Base-by-base conservation (phyloP, 2,888 invertebrate species). In the Drosophila austrosaltans region DNA sequence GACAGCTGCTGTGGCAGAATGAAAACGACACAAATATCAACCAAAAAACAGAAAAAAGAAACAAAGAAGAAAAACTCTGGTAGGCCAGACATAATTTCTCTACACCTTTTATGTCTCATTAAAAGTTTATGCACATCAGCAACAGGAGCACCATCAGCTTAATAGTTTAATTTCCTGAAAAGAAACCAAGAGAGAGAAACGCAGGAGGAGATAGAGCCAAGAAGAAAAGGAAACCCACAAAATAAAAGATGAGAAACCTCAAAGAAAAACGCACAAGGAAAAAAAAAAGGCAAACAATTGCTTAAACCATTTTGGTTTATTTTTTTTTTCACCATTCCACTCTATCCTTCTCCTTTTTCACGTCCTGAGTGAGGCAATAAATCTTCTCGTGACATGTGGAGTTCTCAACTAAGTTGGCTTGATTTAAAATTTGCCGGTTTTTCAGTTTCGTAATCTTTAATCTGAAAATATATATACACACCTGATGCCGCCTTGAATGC, bases 141-240 rank as follows among this genome's bases (percentile, higher is more conserved):
- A 36, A 48, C 53, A 69, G 74, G 39, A 61, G 58, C 44, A 40
- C 32, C 22, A 20, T 25, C 32, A 48, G 54, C 58, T 74, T 86
- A 83, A 87, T 84, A 84, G 83, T 83, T 87, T 83, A 84, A 83
- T 83, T 87, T 83, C 85, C 82, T 79, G 71, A 62, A 72, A 40
- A 57, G 65, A 39, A 28, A 54, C 36, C 42, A 16, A 53, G 48
- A 48, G 48, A 10, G 53, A 53, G 61, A 32, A 36, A 12, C 8
- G 6, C 3, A 40, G 8, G 8, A 36, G 36, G 10, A 36, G 48
- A 63, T 62, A 32, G 25, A 10, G 42, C 36, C 53, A 58, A 36
- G 40, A 53, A 53, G 22, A 58, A 71, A 69, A 48, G 74, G 22
- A 70, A 71, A 58, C 22, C 56, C 61, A 56, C 59, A 71, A 71